Evolutionary conservation across 2,797 vertebrate genomes (phyloP).

Genomic region (Microcaecilia unicolor): DNA sequence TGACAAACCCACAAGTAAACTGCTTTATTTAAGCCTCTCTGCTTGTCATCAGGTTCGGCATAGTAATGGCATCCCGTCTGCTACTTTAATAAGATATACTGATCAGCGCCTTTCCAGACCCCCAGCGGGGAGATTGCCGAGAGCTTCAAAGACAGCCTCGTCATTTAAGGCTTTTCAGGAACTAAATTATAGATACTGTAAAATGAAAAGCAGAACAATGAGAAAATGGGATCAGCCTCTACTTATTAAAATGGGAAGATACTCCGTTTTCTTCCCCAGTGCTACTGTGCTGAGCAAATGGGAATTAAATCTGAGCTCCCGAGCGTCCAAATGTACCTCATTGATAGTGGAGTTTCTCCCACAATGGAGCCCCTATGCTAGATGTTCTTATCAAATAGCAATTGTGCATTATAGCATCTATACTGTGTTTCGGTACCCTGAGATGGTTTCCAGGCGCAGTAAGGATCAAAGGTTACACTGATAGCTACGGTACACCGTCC

Average conservation of each 20-base stretch:
- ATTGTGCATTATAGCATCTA: too few species aligned
- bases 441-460: too few species aligned
- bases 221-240: constrained; percentile 22
- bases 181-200: constrained; percentile 16
- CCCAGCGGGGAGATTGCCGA: constrained; percentile 18
- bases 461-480: too few species aligned
- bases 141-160: constrained; percentile 11
- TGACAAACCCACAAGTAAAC: constrained; percentile 54
- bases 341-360: too few species aligned
- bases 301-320: too few species aligned
- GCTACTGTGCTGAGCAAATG: too few species aligned
- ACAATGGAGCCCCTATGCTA: too few species aligned
- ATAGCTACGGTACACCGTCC: too few species aligned
- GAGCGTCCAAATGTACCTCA: too few species aligned
- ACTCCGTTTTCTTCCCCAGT: too few species aligned
- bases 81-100: constrained; percentile 53
- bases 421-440: too few species aligned
- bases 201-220: constrained; percentile 33
- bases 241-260: constrained; percentile 25
- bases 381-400: too few species aligned
- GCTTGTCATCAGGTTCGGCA: constrained; percentile 45
- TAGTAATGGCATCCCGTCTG: constrained; percentile 43
- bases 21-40: constrained; percentile 54
- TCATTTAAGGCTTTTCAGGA: constrained; percentile 33
- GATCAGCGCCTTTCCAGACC: constrained; percentile 43